These are phyloP conservation scores for Upupa epops DNA, from an alignment of 2,113 vertebrate species.

Conservation along the genomic window DNA sequence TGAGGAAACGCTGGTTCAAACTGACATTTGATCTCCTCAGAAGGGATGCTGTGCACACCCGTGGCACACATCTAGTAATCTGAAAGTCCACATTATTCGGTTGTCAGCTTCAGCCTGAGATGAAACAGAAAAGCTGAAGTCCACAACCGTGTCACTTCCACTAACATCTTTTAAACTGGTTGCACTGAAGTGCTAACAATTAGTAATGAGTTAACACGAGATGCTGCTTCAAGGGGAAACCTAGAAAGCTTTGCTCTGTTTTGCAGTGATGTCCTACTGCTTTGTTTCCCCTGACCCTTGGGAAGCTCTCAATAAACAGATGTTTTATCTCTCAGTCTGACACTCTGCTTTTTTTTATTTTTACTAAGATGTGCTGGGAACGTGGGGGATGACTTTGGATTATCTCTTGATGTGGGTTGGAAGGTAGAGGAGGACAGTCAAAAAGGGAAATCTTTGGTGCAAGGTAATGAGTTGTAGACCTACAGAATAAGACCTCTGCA, in stretches of 20 bases:
- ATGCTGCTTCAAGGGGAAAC: not conserved
- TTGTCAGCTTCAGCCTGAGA: not conserved
- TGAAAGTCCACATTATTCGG: not conserved
- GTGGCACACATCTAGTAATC: not conserved
- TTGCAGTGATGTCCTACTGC: not conserved
- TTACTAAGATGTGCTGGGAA: not conserved
- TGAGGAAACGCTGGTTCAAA: not conserved
- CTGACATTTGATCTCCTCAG: not conserved
- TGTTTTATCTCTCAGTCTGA: not conserved
- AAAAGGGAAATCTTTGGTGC: not conserved
- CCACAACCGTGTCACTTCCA: not conserved
- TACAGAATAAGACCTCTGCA: not conserved
- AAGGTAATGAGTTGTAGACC: not conserved
- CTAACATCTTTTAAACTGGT: not conserved
- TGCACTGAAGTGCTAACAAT: not conserved
- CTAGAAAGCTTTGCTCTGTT: not conserved
- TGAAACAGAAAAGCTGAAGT: not conserved
- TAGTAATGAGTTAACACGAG: not conserved
- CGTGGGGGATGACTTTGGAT: no score
- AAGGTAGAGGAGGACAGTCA: not conserved
- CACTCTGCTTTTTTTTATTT: not conserved
- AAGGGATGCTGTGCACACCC: not conserved
- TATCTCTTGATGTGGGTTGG: not conserved
- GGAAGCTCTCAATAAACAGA: not conserved
- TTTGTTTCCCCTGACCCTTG: not conserved